phyloP scores from a whole-genome alignment of 1,140 invertebrate genomes.

The Ditylenchus dipsaci region DNA sequence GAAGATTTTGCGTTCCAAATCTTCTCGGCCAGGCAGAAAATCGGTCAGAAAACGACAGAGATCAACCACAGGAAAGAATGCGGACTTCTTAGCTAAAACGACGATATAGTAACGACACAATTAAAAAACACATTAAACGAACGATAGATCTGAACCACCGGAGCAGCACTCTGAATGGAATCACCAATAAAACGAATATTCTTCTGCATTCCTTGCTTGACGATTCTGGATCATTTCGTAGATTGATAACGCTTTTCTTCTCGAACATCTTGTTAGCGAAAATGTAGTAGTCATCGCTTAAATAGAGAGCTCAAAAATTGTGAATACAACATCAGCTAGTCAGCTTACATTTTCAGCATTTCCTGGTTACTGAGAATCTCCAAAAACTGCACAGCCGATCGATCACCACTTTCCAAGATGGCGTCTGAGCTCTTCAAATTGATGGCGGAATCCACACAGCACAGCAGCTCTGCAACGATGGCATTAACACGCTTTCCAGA shows the following conservation, averaged over 20 bases:
- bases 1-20: constrained; percentile 4
- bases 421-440: background rate
- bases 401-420: constrained; percentile 1
- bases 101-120: background rate
- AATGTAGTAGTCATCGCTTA: constrained; percentile 8
- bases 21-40: background rate
- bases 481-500: constrained; percentile 7
- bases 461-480: too few species aligned
- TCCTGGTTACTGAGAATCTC: constrained; percentile 13
- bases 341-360: constrained; percentile 5
- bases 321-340: background rate
- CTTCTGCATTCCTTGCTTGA: constrained; percentile 16
- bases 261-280: constrained; percentile 15
- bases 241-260: background rate
- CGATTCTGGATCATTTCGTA: constrained; percentile 2
- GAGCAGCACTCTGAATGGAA: background rate
- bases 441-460: too few species aligned
- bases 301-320: background rate
- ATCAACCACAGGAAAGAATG: constrained; percentile 6
- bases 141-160: constrained; percentile 16
- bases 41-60: constrained; percentile 1
- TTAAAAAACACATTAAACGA: background rate
- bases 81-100: constrained; percentile 17
- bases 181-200: constrained; percentile 17
- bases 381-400: constrained; percentile 14